phyloP scores from a whole-genome alignment of 1,140 invertebrate species.

The Planococcus citri region DNA sequence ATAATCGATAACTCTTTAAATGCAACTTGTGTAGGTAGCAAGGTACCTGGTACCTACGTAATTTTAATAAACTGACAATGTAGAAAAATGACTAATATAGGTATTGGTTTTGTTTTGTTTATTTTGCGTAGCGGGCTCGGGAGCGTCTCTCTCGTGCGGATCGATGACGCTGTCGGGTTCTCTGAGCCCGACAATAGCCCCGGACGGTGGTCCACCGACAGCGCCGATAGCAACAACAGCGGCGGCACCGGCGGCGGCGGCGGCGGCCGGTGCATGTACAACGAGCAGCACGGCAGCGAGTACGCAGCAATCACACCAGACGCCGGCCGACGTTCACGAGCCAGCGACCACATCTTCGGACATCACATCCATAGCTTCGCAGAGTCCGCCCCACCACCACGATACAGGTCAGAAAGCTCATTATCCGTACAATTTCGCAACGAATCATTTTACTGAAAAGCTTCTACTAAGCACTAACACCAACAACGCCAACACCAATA shows the following conservation, averaged over 20 bases:
- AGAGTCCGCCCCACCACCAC: slow-evolving; percentile 22
- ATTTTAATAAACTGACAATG: no score
- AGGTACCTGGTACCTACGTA: no score
- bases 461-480: neutral
- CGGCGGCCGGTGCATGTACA: neutral
- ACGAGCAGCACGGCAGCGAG: neutral
- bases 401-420: slow-evolving; percentile 32
- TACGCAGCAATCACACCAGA: neutral
- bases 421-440: neutral
- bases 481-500: neutral
- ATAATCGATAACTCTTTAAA: no score
- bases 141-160: slow-evolving; percentile 44
- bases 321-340: slow-evolving; percentile 11
- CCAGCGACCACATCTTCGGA: slow-evolving; percentile 25
- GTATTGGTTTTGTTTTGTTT: slow-evolving; percentile 12
- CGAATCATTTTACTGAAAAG: slow-evolving; percentile 6
- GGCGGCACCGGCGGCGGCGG: neutral
- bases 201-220: slow-evolving; percentile 22
- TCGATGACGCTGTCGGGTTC: slow-evolving; percentile 31
- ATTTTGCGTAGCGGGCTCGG: slow-evolving; percentile 14
- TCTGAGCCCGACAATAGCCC: slow-evolving; percentile 31
- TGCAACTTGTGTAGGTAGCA: no score
- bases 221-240: slow-evolving; percentile 21
- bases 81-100: slow-evolving; percentile 2
- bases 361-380: slow-evolving; percentile 25